A percentile compares a stretch with the other conserved stretches of the same genome.
phyloP scores from a whole-genome alignment of 37 sponge, comb jelly and placozoan genomes.

The Chondrosia reniformis region DNA sequence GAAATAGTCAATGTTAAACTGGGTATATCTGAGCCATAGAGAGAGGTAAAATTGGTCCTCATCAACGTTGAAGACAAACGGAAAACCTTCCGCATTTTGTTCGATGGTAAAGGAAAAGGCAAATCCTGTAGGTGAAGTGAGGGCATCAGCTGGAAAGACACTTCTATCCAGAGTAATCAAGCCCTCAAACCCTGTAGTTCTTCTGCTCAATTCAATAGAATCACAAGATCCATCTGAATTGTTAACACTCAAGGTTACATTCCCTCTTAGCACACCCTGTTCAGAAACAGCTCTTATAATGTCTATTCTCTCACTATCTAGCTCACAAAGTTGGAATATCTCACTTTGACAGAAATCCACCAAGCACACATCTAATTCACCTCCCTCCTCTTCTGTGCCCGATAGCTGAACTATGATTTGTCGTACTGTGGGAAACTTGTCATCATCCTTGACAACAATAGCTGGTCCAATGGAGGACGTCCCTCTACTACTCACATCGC shows the following conservation, averaged over 20 bases:
- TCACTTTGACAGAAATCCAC: slow-evolving; percentile 41
- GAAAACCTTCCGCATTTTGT: slow-evolving; percentile 47
- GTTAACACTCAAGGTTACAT: slow-evolving; percentile 9
- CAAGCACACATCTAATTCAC: slow-evolving; percentile 20
- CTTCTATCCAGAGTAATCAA: slow-evolving; percentile 33
- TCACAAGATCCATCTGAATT: slow-evolving; percentile 13
- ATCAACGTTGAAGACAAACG: slow-evolving; percentile 25
- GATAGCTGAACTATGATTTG: slow-evolving; percentile 23
- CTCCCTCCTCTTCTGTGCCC: slow-evolving; percentile 20
- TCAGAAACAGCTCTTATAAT: slow-evolving; percentile 24
- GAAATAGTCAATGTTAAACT: slow-evolving; percentile 2
- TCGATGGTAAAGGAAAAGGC: slow-evolving; percentile 54
- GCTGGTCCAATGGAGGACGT: slow-evolving; percentile 75
- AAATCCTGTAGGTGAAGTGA: slow-evolving; percentile 41
- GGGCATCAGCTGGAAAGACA: slow-evolving; percentile 31
- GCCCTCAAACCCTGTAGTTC: slow-evolving; percentile 30
- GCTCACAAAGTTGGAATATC: slow-evolving; percentile 30
- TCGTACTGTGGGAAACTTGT: slow-evolving; percentile 30
- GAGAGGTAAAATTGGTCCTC: not conserved
- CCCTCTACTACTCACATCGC: not conserved
- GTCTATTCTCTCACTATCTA: slow-evolving; percentile 13
- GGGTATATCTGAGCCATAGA: slow-evolving; percentile 1
- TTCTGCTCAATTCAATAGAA: slow-evolving; percentile 7
- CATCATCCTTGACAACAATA: slow-evolving; percentile 45
- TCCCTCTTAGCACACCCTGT: not conserved